Evolutionary conservation across 2,797 vertebrate species (phyloP).

Genomic region (Schizopygopsis pylzovi): DNA sequence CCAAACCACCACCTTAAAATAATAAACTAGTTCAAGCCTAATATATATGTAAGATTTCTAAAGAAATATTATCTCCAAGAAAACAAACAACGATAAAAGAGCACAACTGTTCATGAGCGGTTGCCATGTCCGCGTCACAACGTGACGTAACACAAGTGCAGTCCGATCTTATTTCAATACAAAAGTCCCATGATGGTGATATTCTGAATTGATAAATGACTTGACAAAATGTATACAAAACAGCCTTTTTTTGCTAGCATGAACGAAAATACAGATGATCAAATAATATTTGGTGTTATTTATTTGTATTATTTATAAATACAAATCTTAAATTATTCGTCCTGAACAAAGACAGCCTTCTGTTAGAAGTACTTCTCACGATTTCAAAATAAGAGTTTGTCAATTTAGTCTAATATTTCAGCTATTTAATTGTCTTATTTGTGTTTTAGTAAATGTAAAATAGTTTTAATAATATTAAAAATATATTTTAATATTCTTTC

Average conservation of each 20-base stretch:
- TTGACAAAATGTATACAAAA: neutral
- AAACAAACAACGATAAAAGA: slow-evolving; percentile 20
- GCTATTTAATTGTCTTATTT: neutral
- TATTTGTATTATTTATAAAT: neutral
- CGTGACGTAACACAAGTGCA: neutral
- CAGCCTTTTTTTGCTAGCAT: neutral
- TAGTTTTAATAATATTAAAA: too few relatives aligned
- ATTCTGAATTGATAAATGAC: neutral
- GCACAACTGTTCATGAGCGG: neutral
- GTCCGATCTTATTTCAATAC: neutral
- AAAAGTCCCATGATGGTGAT: neutral
- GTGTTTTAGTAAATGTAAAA: neutral
- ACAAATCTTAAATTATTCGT: neutral
- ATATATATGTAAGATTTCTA: neutral
- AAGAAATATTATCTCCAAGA: neutral
- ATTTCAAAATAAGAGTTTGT: slow-evolving; percentile 11
- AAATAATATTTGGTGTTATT: neutral
- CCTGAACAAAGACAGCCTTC: neutral
- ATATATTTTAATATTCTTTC: neutral
- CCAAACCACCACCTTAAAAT: neutral
- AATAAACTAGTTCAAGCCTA: neutral
- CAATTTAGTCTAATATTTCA: neutral
- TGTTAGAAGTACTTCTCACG: neutral
- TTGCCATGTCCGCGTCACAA: slow-evolving; percentile 25
- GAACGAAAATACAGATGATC: neutral